Base-by-base conservation (phyloP, 2,113 vertebrate genomes). In the Scartelaos histophorus region DNA sequence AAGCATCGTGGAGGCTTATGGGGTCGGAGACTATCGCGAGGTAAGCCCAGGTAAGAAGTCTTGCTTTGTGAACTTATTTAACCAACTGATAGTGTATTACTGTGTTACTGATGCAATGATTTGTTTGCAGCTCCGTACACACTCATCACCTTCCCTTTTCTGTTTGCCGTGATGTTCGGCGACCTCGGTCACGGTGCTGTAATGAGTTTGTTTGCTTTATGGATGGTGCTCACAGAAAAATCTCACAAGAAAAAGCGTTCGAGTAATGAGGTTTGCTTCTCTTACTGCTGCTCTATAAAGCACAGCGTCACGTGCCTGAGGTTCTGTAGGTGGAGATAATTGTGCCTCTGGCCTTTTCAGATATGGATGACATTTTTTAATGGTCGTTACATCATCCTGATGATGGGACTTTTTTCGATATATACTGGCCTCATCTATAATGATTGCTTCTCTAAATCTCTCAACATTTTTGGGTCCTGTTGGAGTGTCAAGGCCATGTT, bases 351-450 rank as follows among this genome's bases (percentile, higher is more conserved):
- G 49, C 61, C 21, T 69, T 62, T 71, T 53, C 92, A 99, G 97
- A 98, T 99, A 73, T 98, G 97, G 97, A 93, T 87, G 13, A 97
- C 92, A 1, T 96, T 99, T 87, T 98, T 98, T 83, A 87, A 90
- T 0, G 98, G 97, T 0, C 95, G 98, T 53, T 99, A 99, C 82
- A 92, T 99, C 81, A 97, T 98, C 76, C 92, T 99, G 4, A 95
- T 98, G 77, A 99, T 99, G 98, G 95, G 95, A 9, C 87, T 97
- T 43, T 99, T 99, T 82, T 99, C 98, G 49, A 89, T 98, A 79
- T 99, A 99, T 91, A 99, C 98, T 0, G 98, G 98, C 51, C 93
- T 99, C 76, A 98, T 99, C 86, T 99, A 99, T 89, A 99, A 99
- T 0, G 98, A 99, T 89, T 99, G 98, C 83, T 99, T 99, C 93